These are phyloP conservation scores for Cyclophora punctaria DNA, from an alignment of 2,888 invertebrate species.

Conservation along the genomic window DNA sequence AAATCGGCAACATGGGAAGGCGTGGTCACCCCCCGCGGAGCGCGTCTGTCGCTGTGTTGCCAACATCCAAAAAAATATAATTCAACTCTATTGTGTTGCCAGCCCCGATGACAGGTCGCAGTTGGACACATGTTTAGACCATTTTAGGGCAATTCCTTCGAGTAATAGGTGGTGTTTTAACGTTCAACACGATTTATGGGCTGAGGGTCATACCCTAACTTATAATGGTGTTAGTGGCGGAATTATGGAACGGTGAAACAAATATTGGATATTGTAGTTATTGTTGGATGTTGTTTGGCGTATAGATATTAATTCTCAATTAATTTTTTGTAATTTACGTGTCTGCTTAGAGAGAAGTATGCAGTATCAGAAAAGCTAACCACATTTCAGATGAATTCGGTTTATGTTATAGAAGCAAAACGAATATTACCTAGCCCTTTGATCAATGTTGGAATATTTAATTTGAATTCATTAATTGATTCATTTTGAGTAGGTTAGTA, in stretches of 20 bases:
- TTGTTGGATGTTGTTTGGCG: constrained; percentile 12
- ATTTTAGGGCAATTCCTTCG: constrained; percentile 70
- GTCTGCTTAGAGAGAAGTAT: too few species aligned
- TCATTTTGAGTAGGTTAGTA: too few species aligned
- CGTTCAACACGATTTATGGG: constrained; percentile 66
- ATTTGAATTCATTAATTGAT: too few species aligned
- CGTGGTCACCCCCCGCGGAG: constrained; percentile 64
- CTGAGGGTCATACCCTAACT: constrained; percentile 31
- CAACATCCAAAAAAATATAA: constrained; percentile 66
- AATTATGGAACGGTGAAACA: constrained; percentile 38
- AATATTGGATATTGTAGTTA: constrained; percentile 3
- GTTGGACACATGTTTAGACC: constrained; percentile 71
- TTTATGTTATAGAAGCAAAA: too few species aligned
- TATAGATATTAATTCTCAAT: too few species aligned
- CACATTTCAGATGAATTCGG: too few species aligned
- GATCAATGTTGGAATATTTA: too few species aligned
- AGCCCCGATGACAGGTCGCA: constrained; percentile 72
- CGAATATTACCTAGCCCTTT: too few species aligned
- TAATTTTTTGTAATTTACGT: too few species aligned
- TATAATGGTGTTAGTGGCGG: constrained; percentile 39
- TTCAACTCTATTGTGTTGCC: constrained; percentile 61
- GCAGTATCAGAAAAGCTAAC: too few species aligned
- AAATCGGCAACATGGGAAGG: constrained; percentile 66
- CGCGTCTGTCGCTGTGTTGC: constrained; percentile 71
- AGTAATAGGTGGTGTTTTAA: constrained; percentile 69